Percentiles rank a stretch among this genome's conserved stretches.
Evolutionary conservation across 2,113 vertebrate species (phyloP).

Genomic region (Panurus biarmicus): DNA sequence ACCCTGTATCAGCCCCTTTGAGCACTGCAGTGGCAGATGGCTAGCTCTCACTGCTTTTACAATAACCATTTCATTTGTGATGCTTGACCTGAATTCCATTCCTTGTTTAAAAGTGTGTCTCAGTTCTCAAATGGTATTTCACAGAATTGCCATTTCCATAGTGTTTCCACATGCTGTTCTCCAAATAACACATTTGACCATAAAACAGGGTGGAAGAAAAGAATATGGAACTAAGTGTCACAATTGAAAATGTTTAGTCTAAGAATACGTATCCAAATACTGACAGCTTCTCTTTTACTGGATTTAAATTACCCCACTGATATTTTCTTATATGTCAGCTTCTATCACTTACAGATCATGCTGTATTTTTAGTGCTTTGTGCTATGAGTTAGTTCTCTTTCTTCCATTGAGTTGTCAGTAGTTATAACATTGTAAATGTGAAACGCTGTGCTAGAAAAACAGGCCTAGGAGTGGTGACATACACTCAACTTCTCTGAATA

Average conservation of each 20-base stretch:
- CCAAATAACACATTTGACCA: constrained; percentile 32
- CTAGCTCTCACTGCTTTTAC: constrained; percentile 57
- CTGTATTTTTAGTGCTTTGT: constrained; percentile 21
- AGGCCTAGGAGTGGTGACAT: neutral
- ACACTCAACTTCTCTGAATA: constrained; percentile 27
- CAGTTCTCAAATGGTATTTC: constrained; percentile 54
- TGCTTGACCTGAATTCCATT: constrained; percentile 59
- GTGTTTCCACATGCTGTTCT: constrained; percentile 42
- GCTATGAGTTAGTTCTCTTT: neutral
- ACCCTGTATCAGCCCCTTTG: constrained; percentile 18
- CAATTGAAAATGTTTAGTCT: constrained; percentile 15
- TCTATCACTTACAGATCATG: neutral
- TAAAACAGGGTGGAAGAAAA: constrained; percentile 39
- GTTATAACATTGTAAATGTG: neutral
- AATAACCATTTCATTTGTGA: constrained; percentile 66
- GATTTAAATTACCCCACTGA: neutral
- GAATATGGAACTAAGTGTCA: constrained; percentile 21
- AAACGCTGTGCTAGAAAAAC: neutral
- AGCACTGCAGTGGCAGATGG: constrained; percentile 61
- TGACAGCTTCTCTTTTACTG: neutral
- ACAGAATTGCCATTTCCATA: constrained; percentile 52
- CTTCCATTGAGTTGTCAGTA: neutral
- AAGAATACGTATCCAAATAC: neutral
- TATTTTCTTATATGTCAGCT: constrained; percentile 20
- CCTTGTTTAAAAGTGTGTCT: constrained; percentile 58